Percentiles rank a stretch among this genome's conserved stretches.
Conservation (phyloP, 2,797 vertebrate species). For the Cuculus canorus region DNA sequence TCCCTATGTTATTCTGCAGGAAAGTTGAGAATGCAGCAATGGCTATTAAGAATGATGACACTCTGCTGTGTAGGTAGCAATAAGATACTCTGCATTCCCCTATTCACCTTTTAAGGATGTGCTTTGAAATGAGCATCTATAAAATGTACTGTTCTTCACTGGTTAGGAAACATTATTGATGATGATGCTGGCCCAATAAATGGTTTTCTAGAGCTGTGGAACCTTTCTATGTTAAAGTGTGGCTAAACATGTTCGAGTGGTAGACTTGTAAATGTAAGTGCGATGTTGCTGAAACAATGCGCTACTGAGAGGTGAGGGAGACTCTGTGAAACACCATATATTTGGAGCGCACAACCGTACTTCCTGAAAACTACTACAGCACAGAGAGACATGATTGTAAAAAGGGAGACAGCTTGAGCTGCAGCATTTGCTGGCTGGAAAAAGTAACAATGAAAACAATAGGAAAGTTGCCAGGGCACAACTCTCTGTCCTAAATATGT, state of each 20-base stretch:
- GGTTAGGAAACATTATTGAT: background rate
- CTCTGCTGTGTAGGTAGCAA: background rate
- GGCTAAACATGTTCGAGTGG: conserved; percentile 21
- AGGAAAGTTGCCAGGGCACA: conserved; percentile 47
- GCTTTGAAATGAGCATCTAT: background rate
- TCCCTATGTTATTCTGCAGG: background rate
- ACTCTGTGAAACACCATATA: background rate
- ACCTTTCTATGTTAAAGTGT: conserved; percentile 18
- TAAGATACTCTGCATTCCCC: background rate
- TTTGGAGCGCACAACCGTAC: conserved; percentile 44
- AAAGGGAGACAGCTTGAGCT: conserved; percentile 16
- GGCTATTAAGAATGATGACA: background rate
- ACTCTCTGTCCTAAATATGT: conserved; percentile 37
- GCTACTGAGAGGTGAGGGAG: conserved; percentile 22
- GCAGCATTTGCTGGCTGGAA: conserved; percentile 38
- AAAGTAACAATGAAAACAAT: conserved; percentile 50
- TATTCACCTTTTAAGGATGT: background rate
- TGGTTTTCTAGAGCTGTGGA: conserved; percentile 5
- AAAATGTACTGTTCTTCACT: background rate
- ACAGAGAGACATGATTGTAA: background rate
- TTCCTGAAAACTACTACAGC: conserved; percentile 11
- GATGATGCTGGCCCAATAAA: background rate
- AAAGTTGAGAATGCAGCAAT: background rate
- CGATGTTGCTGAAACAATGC: conserved; percentile 45
- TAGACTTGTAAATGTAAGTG: conserved; percentile 5